phyloP scores from a whole-genome alignment of 1,140 invertebrate species.

The Bombus vancouverensis region DNA sequence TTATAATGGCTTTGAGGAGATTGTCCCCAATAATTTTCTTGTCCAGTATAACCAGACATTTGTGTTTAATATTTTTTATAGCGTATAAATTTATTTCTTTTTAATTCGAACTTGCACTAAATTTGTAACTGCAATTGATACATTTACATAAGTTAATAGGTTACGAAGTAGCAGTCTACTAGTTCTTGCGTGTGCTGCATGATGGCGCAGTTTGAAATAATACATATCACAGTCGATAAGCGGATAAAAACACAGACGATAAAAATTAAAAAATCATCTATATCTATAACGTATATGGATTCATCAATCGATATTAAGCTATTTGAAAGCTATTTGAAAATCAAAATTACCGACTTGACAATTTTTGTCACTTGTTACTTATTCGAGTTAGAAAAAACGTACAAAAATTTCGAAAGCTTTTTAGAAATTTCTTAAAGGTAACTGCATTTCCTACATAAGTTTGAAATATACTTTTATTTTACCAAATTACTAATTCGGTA shows the following conservation, averaged over 20 bases:
- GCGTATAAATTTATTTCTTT: background rate
- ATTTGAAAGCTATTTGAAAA: background rate
- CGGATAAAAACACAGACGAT: background rate
- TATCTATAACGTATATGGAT: background rate
- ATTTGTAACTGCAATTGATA: background rate
- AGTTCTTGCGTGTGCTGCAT: background rate
- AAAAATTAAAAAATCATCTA: background rate
- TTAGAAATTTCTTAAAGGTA: no score
- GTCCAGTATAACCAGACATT: constrained; percentile 76
- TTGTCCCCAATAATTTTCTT: constrained; percentile 76
- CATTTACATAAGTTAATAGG: background rate
- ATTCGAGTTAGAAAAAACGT: no score
- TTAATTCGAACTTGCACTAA: background rate
- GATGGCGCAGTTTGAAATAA: background rate
- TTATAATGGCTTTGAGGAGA: constrained; percentile 73
- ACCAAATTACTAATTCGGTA: no score
- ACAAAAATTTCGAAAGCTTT: no score
- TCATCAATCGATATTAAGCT: background rate
- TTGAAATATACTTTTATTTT: no score
- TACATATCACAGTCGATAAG: background rate
- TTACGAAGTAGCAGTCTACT: background rate
- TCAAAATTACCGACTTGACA: background rate
- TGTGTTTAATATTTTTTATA: background rate
- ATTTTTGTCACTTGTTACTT: background rate
- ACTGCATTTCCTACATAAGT: no score